Evolutionary conservation across 1,140 invertebrate species (phyloP).

Genomic region (Batillaria attramentaria): DNA sequence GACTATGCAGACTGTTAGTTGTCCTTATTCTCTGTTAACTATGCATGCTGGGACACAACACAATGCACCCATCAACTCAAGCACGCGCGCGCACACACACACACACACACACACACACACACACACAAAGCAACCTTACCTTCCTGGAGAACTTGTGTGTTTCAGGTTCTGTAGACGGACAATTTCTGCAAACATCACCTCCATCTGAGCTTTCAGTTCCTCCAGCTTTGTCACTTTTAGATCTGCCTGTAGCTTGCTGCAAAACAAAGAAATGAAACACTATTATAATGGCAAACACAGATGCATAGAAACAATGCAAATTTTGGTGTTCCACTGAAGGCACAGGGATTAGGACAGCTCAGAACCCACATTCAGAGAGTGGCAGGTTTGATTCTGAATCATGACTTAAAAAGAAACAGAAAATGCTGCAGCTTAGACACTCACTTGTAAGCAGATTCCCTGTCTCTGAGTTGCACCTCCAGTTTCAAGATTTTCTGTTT

Average conservation of each 20-base stretch:
- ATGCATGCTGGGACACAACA: no score
- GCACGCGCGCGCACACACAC: no score
- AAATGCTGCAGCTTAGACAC: slow-evolving; percentile 14
- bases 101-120: background rate
- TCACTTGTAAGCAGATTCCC: slow-evolving; percentile 65
- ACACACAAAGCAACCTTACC: slow-evolving; percentile 11
- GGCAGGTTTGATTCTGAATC: no score
- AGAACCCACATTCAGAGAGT: no score
- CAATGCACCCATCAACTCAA: no score
- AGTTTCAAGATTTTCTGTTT: slow-evolving; percentile 71
- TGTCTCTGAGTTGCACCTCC: slow-evolving; percentile 68
- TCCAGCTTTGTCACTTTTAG: slow-evolving; percentile 69
- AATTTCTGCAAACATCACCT: slow-evolving; percentile 65
- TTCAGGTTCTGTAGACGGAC: slow-evolving; percentile 63
- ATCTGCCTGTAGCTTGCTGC: slow-evolving; percentile 67
- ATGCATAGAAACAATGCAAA: no score
- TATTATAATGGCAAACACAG: background rate
- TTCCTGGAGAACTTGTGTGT: slow-evolving; percentile 39
- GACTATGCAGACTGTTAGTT: no score
- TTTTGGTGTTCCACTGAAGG: no score
- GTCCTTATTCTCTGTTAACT: no score
- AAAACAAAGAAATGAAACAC: slow-evolving; percentile 29
- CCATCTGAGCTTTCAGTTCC: slow-evolving; percentile 67
- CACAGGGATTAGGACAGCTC: no score
- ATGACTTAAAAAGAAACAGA: background rate